Percentiles rank a stretch among this genome's conserved stretches.
phyloP scores from a whole-genome alignment of 1,140 invertebrate genomes.

The Zaprionus capensis region DNA sequence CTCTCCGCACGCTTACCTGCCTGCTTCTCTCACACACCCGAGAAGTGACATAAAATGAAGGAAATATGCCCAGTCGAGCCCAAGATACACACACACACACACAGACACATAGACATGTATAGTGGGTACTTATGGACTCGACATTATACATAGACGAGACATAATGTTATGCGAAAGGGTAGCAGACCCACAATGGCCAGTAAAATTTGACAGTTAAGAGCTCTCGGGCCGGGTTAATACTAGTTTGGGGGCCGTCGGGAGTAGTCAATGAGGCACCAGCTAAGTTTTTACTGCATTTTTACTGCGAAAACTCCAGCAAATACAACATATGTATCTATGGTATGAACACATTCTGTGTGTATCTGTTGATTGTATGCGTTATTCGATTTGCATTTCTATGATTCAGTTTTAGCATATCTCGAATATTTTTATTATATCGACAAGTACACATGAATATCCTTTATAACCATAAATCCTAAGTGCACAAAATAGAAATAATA shows the following conservation, averaged over 20 bases:
- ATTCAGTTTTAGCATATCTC: background rate
- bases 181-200: slow-evolving; percentile 64
- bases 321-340: slow-evolving; percentile 8
- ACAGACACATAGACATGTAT: slow-evolving; percentile 23
- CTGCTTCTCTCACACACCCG: slow-evolving; percentile 8
- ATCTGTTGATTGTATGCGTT: background rate
- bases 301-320: slow-evolving; percentile 28
- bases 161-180: slow-evolving; percentile 72
- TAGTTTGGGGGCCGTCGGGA: slow-evolving; percentile 44
- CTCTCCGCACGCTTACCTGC: slow-evolving; percentile 8
- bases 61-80: slow-evolving; percentile 53
- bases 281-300: slow-evolving; percentile 67
- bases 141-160: slow-evolving; percentile 39
- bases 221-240: slow-evolving; percentile 47
- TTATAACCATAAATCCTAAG: background rate
- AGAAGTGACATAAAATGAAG: slow-evolving; percentile 62
- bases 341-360: background rate
- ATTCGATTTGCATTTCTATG: slow-evolving; percentile 2
- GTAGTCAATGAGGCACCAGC: slow-evolving; percentile 48
- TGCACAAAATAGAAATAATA: slow-evolving; percentile 7
- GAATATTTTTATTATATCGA: slow-evolving; percentile 4
- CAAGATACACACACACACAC: background rate
- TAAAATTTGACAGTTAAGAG: slow-evolving; percentile 72
- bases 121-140: slow-evolving; percentile 55
- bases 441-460: background rate